Evolutionary conservation across 2,888 invertebrate genomes (phyloP).

Genomic region (Pasiphila rectangulata): DNA sequence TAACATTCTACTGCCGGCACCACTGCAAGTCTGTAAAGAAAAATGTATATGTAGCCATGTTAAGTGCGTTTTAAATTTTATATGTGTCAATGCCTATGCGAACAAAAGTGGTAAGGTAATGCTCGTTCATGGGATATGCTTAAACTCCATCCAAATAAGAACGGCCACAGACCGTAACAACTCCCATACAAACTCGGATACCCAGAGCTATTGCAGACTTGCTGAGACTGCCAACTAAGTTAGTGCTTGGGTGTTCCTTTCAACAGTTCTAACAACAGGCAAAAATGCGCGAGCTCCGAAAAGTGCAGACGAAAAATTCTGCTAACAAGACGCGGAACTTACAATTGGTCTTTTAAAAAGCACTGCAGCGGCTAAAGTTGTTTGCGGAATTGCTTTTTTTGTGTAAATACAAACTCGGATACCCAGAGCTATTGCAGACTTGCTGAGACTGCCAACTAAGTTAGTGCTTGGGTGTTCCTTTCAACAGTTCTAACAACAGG

Average conservation of each 20-base stretch:
- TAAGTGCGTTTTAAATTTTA: background rate
- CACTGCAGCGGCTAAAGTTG: constrained; percentile 24
- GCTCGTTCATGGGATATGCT: too few relatives aligned
- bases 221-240: constrained; percentile 28
- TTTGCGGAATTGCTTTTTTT: background rate
- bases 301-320: constrained; percentile 32
- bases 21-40: too few relatives aligned
- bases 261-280: constrained; percentile 22
- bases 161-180: constrained; percentile 5
- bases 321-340: constrained; percentile 37
- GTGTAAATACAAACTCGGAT: constrained; percentile 1
- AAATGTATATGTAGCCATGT: too few relatives aligned
- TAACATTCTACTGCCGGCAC: too few relatives aligned
- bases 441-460: constrained; percentile 27
- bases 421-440: constrained; percentile 11
- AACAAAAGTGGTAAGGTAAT: too few relatives aligned
- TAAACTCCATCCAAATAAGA: too few relatives aligned
- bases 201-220: constrained; percentile 12
- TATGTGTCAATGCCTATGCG: too few relatives aligned
- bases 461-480: constrained; percentile 23
- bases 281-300: constrained; percentile 31
- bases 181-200: constrained; percentile 14
- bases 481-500: constrained; percentile 24
- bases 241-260: constrained; percentile 22
- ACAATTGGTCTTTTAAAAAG: constrained; percentile 39